Conservation (phyloP, 2,888 invertebrate species). For the Lasioglossum figueresi region DNA sequence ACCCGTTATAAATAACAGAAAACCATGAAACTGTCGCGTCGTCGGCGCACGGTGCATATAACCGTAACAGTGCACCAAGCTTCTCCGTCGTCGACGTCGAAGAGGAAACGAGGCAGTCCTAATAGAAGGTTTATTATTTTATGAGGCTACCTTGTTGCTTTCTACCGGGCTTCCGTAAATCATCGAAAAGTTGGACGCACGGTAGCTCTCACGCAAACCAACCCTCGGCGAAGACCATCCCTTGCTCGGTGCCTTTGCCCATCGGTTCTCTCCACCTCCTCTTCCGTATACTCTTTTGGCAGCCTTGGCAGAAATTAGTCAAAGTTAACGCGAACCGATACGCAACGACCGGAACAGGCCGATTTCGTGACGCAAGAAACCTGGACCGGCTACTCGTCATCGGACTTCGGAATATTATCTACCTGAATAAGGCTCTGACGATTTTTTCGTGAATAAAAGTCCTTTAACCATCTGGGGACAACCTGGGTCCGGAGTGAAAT, state of each 20-base stretch:
- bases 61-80: conserved; percentile 39
- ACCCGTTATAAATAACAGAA: conserved; percentile 76
- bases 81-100: not conserved
- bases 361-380: conserved; percentile 10
- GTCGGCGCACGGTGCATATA: conserved; percentile 23
- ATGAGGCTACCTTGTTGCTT: conserved; percentile 77
- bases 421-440: not conserved
- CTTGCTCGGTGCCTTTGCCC: not conserved
- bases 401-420: not conserved
- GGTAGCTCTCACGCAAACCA: conserved; percentile 70
- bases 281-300: conserved; percentile 6
- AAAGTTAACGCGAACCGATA: conserved; percentile 39
- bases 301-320: conserved; percentile 49
- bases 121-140: conserved; percentile 82
- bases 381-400: not conserved
- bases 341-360: not conserved
- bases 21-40: conserved; percentile 41
- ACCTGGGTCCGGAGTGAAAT: not conserved
- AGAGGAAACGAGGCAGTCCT: conserved; percentile 60
- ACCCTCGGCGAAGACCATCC: conserved; percentile 17
- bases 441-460: not conserved
- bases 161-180: conserved; percentile 72
- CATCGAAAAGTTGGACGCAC: conserved; percentile 71
- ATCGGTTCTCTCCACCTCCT: not conserved
- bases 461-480: not conserved